Conservation (phyloP, 2,888 invertebrate species). For the Oasisia sp. region DNA sequence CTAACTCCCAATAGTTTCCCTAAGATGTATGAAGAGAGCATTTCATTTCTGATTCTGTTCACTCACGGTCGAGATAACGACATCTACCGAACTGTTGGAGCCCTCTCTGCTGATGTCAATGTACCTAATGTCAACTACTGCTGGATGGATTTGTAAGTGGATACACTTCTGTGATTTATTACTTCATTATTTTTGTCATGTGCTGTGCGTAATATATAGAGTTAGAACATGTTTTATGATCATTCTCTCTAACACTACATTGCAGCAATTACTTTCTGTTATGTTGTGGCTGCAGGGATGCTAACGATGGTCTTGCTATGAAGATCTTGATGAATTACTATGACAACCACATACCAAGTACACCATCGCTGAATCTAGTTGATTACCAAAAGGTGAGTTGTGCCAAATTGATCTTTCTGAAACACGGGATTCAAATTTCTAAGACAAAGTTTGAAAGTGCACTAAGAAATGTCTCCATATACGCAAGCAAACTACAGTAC, state of each 20-base stretch:
- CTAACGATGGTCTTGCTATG: neutral
- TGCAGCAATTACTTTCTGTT: neutral
- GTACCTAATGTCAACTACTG: neutral
- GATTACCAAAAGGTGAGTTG: neutral
- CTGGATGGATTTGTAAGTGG: slow-evolving; percentile 13
- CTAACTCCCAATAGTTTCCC: neutral
- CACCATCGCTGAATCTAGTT: neutral
- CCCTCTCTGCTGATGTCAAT: neutral
- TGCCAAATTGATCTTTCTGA: neutral
- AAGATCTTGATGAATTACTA: neutral
- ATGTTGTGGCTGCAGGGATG: neutral
- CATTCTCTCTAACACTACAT: neutral
- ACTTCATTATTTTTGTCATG: neutral
- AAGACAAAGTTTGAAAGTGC: neutral
- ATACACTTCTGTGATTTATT: neutral
- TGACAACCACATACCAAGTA: neutral
- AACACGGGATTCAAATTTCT: neutral
- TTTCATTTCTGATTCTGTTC: neutral
- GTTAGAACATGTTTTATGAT: neutral
- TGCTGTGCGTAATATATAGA: neutral
- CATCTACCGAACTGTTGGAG: neutral
- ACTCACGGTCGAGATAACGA: neutral
- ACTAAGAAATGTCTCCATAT: neutral
- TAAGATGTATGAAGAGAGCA: neutral
- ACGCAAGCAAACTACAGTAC: neutral